A percentile compares a stretch with the other conserved stretches of the same genome.
Conservation (phyloP, 2,797 vertebrate genomes). For the Acomys russatus region DNA sequence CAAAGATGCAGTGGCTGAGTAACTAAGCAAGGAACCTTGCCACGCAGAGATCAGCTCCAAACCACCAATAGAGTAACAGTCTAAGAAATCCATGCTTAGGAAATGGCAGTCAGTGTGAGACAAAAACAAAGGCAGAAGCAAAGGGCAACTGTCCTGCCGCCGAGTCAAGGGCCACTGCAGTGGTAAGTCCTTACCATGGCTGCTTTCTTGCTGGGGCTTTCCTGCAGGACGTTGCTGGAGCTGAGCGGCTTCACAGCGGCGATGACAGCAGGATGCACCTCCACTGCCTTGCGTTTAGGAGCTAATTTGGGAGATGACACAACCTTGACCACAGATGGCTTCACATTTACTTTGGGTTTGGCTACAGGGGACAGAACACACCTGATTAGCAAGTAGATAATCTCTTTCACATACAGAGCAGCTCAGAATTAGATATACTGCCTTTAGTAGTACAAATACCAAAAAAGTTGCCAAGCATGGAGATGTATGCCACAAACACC, state of each 20-base stretch:
- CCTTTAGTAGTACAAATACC: background rate
- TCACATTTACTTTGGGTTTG: slow-evolving; percentile 94
- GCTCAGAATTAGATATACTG: slow-evolving; percentile 9
- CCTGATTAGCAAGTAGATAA: slow-evolving; percentile 49
- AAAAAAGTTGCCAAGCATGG: background rate
- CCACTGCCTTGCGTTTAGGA: slow-evolving; percentile 90
- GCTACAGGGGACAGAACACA: slow-evolving; percentile 87
- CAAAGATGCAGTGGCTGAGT: background rate
- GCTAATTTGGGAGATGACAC: slow-evolving; percentile 88
- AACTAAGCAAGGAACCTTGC: slow-evolving; percentile 15
- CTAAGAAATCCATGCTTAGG: background rate
- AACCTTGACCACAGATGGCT: slow-evolving; percentile 92
- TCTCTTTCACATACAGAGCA: slow-evolving; percentile 26
- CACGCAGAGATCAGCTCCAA: background rate
- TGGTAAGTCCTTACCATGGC: slow-evolving; percentile 86
- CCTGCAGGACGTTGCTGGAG: slow-evolving; percentile 69
- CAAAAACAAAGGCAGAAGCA: background rate
- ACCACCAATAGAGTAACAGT: background rate
- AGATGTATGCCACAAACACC: background rate
- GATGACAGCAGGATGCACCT: slow-evolving; percentile 90
- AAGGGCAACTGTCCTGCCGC: background rate
- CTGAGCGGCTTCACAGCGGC: slow-evolving; percentile 95
- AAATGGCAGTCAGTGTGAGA: background rate
- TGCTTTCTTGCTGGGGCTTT: slow-evolving; percentile 81
- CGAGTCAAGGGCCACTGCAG: rapidly evolving